Evolutionary conservation across 2,797 vertebrate species (phyloP).

Genomic region (Orestias chungarensis): DNA sequence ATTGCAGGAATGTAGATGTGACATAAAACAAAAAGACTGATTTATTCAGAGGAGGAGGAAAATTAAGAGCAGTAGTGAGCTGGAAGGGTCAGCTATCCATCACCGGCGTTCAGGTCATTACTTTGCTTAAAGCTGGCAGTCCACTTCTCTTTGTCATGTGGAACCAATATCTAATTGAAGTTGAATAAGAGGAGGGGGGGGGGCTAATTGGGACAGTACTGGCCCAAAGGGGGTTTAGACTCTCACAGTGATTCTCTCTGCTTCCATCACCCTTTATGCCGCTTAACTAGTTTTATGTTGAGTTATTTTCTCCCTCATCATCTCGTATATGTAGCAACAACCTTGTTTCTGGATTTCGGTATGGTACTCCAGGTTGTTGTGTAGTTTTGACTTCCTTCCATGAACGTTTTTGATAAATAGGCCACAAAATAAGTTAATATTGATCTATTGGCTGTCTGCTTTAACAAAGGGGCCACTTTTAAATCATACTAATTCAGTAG

Average conservation of each 20-base stretch:
- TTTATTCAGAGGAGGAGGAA: conserved; percentile 15
- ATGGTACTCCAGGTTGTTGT: too few species aligned
- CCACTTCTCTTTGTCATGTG: conserved; percentile 55
- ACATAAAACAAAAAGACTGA: conserved; percentile 13
- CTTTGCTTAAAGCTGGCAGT: conserved; percentile 50
- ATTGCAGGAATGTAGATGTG: background rate
- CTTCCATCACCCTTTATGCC: conserved; percentile 16
- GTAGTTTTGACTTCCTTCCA: too few species aligned
- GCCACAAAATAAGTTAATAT: too few species aligned
- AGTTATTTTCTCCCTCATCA: conserved; percentile 1
- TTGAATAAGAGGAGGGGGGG: conserved; percentile 34
- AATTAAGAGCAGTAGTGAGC: conserved; percentile 24
- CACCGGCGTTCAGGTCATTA: conserved; percentile 50
- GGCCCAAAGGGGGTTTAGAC: conserved; percentile 35
- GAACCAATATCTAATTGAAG: conserved; percentile 77
- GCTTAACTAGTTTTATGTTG: conserved; percentile 8
- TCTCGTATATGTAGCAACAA: background rate
- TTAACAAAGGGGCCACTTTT: background rate
- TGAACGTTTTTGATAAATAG: background rate
- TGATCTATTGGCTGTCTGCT: too few species aligned
- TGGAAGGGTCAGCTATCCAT: conserved; percentile 45
- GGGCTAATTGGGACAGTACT: conserved; percentile 64
- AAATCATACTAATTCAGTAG: background rate
- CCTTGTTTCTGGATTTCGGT: too few species aligned
- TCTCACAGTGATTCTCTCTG: conserved; percentile 28